These are phyloP conservation scores for Glandiceps talaboti DNA, from an alignment of 53 echinoderm and acorn worm genomes.

Conservation along the genomic window DNA sequence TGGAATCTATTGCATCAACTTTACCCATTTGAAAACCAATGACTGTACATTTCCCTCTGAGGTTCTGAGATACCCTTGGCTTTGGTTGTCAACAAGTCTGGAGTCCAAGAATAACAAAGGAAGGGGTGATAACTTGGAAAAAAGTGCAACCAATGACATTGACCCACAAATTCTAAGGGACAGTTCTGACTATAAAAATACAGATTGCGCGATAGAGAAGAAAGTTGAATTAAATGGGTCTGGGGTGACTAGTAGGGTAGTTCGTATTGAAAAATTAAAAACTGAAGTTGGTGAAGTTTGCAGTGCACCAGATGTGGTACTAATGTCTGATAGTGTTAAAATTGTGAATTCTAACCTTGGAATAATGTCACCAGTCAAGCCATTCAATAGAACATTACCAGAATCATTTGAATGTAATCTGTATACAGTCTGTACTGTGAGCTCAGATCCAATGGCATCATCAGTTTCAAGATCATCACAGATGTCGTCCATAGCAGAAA, in stretches of 20 bases:
- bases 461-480: too few relatives aligned
- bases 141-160: background rate
- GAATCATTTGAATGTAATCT: too few relatives aligned
- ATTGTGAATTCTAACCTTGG: background rate
- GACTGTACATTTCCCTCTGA: background rate
- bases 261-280: background rate
- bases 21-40: background rate
- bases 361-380: background rate
- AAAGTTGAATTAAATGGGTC: background rate
- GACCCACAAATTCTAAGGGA: background rate
- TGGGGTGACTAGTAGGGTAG: background rate
- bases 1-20: slow-evolving; percentile 51
- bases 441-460: too few relatives aligned
- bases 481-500: too few relatives aligned
- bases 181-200: too few relatives aligned
- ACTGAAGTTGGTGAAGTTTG: background rate
- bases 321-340: background rate
- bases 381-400: background rate
- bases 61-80: background rate
- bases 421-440: too few relatives aligned
- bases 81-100: background rate
- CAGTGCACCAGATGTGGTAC: too few relatives aligned
- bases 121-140: background rate
- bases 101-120: too few relatives aligned
- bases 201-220: background rate